A percentile compares a stretch with the other conserved stretches of the same genome.
These are phyloP conservation scores for Aphidoletes aphidimyza DNA, from an alignment of 2,888 invertebrate genomes.

Conservation along the genomic window DNA sequence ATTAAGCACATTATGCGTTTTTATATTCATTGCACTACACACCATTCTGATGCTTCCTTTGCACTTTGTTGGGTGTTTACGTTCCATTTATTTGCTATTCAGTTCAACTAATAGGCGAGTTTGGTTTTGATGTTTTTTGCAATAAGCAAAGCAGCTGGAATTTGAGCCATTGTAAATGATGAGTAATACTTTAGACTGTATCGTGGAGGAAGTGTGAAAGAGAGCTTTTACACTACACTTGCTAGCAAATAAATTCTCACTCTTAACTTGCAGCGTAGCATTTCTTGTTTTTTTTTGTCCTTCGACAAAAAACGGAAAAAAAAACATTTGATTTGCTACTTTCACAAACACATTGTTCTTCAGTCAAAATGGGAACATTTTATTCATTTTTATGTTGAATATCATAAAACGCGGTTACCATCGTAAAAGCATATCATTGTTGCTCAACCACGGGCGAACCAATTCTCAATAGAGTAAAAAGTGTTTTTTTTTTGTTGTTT, in stretches of 20 bases:
- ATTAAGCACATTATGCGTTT: constrained; percentile 43
- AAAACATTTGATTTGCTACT: neutral
- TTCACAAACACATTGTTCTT: neutral
- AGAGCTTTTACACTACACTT: neutral
- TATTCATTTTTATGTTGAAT: constrained; percentile 18
- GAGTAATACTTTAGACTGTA: too few relatives aligned
- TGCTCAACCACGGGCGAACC: too few relatives aligned
- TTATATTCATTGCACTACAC: constrained; percentile 1
- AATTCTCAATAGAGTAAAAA: neutral
- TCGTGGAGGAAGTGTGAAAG: neutral
- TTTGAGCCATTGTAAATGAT: neutral
- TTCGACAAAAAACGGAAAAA: neutral
- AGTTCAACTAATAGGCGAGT: neutral
- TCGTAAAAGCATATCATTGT: constrained; percentile 12
- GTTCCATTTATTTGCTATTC: neutral
- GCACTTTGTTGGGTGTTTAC: neutral
- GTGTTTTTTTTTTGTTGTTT: too few relatives aligned
- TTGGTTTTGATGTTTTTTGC: neutral
- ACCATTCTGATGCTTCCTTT: neutral
- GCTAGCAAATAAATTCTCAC: neutral
- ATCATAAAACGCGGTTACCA: constrained; percentile 9
- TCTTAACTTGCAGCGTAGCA: neutral
- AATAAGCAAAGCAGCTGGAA: neutral
- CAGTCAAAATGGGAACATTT: neutral
- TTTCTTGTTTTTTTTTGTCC: neutral